Evolutionary conservation across 2,888 invertebrate species (phyloP).

Genomic region (Pristionchus arcanus): DNA sequence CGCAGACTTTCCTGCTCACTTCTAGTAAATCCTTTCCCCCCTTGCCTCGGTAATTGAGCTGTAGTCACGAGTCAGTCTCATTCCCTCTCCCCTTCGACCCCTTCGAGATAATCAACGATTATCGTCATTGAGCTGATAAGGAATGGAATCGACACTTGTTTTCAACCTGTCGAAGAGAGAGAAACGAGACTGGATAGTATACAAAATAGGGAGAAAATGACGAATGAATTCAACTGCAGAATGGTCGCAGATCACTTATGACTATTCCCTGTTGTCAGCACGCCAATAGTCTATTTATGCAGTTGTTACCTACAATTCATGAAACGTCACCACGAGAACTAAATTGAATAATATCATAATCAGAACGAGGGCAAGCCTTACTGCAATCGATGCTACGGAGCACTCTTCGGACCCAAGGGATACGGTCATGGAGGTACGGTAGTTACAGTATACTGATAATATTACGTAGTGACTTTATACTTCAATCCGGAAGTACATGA

Average conservation of each 20-base stretch:
- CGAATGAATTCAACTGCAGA: neutral
- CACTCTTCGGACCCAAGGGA: constrained; percentile 85
- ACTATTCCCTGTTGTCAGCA: neutral
- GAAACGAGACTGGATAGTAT: neutral
- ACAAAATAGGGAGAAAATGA: neutral
- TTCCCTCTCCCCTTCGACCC: neutral
- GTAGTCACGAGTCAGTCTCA: neutral
- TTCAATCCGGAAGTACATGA: neutral
- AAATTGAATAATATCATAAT: constrained; percentile 34
- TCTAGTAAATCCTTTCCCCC: neutral
- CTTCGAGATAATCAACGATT: neutral
- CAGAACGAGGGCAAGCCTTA: constrained; percentile 85
- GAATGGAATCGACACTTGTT: constrained; percentile 24
- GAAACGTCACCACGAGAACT: neutral
- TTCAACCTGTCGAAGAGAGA: neutral
- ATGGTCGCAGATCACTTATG: constrained; percentile 4
- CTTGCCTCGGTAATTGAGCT: neutral
- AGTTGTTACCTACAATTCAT: neutral
- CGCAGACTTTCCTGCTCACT: neutral
- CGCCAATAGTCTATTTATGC: neutral
- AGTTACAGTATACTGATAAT: neutral
- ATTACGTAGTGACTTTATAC: neutral
- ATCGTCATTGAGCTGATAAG: constrained; percentile 11
- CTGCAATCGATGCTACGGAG: constrained; percentile 85
- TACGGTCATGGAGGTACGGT: constrained; percentile 58